Percentiles rank a stretch among this genome's conserved stretches.
These are phyloP conservation scores for Falco berigora DNA, from an alignment of 2,797 vertebrate species.

Conservation along the genomic window DNA sequence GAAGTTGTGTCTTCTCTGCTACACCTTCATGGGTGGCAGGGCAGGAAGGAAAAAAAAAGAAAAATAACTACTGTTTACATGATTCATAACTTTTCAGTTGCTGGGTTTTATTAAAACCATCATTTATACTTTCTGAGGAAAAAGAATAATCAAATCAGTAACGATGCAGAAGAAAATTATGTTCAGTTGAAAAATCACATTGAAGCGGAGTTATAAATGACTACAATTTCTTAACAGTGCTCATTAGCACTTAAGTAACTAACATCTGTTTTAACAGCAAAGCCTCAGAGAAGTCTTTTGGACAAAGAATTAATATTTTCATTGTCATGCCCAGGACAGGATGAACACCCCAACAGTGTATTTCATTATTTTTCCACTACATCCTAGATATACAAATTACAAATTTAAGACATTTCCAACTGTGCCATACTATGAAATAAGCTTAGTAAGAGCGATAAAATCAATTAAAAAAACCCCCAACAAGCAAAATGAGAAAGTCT, in stretches of 20 bases:
- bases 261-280: not conserved
- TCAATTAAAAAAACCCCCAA: not conserved
- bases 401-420: not conserved
- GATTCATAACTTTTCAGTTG: not conserved
- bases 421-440: not conserved
- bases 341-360: not conserved
- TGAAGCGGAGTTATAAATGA: not conserved
- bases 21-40: conserved; percentile 76
- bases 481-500: not conserved
- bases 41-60: not conserved
- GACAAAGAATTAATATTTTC: not conserved
- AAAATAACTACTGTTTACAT: not conserved
- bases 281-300: not conserved
- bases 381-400: not conserved
- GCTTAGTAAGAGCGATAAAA: not conserved
- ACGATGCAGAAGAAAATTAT: not conserved
- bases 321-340: not conserved
- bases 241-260: not conserved
- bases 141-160: not conserved
- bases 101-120: not conserved
- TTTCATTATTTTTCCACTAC: not conserved
- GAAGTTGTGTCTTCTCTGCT: conserved; percentile 95
- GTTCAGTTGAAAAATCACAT: not conserved
- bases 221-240: not conserved
- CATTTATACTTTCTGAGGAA: not conserved